Evolutionary conservation across 2,113 vertebrate species (phyloP), one percentile per base, ranked within the genome.

Genomic region (Oceanodroma tethys): DNA sequence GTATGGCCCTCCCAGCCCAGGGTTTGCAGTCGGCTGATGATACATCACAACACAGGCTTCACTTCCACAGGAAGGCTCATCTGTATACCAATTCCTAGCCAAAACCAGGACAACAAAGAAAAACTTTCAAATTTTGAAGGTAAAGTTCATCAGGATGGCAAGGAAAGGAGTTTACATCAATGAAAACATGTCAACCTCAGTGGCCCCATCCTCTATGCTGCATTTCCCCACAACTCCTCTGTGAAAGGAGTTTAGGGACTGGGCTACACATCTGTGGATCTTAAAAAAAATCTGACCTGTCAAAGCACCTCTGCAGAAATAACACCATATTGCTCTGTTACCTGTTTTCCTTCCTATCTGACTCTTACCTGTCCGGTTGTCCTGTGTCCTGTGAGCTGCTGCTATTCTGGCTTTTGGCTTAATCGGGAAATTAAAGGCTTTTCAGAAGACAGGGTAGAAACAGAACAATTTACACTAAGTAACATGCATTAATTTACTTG

Each of bases 21-120:
- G 98, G 53, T 98, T 98, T 83, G 99, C 99, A 1, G 99, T 98
- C 16, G 99, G 99, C 91, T 99, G 99, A 91, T 99, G 99, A 96
- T 99, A 99, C 99, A 99, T 99, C 72, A 99, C 99, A 13, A 99
- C 99, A 47, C 99, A 99, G 59, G 99, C 99, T 97, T 99, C 99
- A 9, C 99, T 99, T 73, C 99, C 99, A 93, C 99, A 99, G 43
- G 99, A 99, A 25, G 99, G 99, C 93, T 99, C 99, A 80, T 99
- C 99, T 2, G 98, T 98, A 78, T 99, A 99, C 99, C 99, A 99
- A 88, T 99, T 99, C 96, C 99, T 99, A 81, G 59, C n/a, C n/a
- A n/a, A n/a, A n/a, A n/a, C n/a, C n/a, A n/a, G n/a, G n/a, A n/a
- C n/a, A n/a, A 68, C 34, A 88, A 90, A 91, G 29, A 56, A 11